Evolutionary conservation across 2,113 vertebrate genomes (phyloP).

Genomic region (Onychostruthus taczanowskii): DNA sequence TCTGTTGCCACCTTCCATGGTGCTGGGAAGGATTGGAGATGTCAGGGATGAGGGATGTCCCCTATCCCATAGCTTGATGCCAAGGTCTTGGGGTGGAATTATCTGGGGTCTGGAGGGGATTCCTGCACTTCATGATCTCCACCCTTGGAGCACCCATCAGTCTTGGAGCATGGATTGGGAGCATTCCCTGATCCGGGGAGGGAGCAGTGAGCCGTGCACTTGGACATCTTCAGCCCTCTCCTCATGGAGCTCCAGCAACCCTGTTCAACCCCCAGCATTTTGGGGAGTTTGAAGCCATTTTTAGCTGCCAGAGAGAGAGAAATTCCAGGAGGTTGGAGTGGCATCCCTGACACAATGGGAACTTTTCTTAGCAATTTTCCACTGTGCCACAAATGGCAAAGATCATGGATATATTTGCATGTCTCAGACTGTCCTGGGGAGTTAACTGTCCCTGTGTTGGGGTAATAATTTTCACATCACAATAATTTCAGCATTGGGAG

Average conservation of each 20-base stretch:
- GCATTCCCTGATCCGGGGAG: not conserved
- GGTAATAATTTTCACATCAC: not conserved
- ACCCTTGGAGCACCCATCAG: not conserved
- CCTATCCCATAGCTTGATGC: not conserved
- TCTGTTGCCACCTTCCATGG: accelerated
- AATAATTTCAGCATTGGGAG: not conserved
- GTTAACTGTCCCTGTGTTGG: not conserved
- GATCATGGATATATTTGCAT: not conserved
- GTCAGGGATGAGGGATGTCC: not conserved
- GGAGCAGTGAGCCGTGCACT: not conserved
- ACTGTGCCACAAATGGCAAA: slow-evolving; percentile 50
- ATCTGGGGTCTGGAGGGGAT: not conserved
- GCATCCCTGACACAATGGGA: slow-evolving; percentile 38
- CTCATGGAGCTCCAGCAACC: not conserved
- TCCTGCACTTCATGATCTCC: not conserved
- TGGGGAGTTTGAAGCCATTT: not conserved
- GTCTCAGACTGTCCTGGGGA: slow-evolving; percentile 3
- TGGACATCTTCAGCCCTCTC: not conserved
- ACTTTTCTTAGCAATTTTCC: slow-evolving; percentile 63
- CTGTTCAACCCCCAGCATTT: not conserved
- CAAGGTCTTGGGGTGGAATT: not conserved
- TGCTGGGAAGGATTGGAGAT: not conserved
- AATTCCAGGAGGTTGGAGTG: slow-evolving; percentile 4
- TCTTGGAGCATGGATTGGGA: accelerated
- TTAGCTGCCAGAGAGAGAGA: slow-evolving; percentile 8